Percentiles rank a stretch among this genome's conserved stretches.
Conservation (phyloP, 2,888 invertebrate genomes). For the Galerucella calmariensis region DNA sequence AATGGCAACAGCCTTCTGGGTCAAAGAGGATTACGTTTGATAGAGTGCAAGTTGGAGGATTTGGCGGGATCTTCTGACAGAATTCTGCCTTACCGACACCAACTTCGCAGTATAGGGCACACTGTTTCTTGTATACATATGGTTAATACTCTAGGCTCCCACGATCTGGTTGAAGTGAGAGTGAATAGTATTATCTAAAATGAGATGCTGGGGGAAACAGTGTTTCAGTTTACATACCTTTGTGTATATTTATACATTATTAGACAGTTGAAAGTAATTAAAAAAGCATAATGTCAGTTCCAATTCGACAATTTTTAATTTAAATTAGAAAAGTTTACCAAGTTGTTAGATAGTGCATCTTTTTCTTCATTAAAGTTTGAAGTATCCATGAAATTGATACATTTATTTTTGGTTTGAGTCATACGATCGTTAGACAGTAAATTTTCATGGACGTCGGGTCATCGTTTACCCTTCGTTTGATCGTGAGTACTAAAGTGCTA, state of each 20-base stretch:
- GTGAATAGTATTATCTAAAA: conserved; percentile 47
- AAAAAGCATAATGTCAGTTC: too few relatives aligned
- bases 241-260: conserved; percentile 43
- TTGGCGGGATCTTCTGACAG: conserved; percentile 53
- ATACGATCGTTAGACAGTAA: conserved; percentile 60
- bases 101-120: conserved; percentile 4
- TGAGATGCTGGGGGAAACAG: conserved; percentile 28
- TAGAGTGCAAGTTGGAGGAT: conserved; percentile 60
- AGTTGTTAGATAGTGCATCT: conserved; percentile 54
- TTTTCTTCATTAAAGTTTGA: conserved; percentile 44
- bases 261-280: too few relatives aligned
- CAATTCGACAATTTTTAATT: background rate
- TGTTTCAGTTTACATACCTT: conserved; percentile 36
- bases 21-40: conserved; percentile 59
- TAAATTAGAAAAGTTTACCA: conserved; percentile 18
- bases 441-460: conserved; percentile 59
- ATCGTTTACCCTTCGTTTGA: conserved; percentile 64
- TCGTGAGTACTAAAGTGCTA: conserved; percentile 56
- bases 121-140: conserved; percentile 58
- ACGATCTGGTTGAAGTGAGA: conserved; percentile 54
- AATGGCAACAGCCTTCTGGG: conserved; percentile 59
- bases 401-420: conserved; percentile 57
- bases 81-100: conserved; percentile 39
- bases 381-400: conserved; percentile 58
- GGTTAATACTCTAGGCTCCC: conserved; percentile 63